Evolutionary conservation across 2,888 invertebrate species (phyloP).

Genomic region (Cephus rjabovi): DNA sequence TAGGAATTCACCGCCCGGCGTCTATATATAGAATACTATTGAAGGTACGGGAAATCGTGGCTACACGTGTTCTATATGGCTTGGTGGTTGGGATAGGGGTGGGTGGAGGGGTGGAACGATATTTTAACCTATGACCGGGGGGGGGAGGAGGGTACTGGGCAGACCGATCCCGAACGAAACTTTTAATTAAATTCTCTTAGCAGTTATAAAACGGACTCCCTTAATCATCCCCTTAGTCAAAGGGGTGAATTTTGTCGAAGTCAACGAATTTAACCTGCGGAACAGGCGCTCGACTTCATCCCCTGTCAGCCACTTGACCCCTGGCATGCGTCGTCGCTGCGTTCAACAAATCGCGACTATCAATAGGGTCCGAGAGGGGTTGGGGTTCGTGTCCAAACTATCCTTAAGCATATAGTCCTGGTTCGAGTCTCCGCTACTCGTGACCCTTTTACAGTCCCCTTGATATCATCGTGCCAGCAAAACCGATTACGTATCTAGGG

Average conservation of each 20-base stretch:
- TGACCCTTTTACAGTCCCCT: not conserved
- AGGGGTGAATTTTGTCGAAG: not conserved
- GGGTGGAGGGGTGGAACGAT: not conserved
- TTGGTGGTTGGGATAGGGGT: no score
- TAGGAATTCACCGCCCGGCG: not conserved
- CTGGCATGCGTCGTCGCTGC: not conserved
- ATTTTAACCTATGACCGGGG: not conserved
- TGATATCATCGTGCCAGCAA: not conserved
- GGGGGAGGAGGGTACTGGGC: no score
- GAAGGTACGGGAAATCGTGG: not conserved
- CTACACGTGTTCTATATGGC: not conserved
- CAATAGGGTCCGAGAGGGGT: not conserved
- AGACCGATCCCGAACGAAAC: constrained; percentile 16
- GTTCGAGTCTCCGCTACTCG: not conserved
- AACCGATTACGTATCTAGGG: not conserved
- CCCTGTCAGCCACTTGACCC: not conserved
- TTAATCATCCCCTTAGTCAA: constrained; percentile 25
- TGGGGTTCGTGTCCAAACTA: not conserved
- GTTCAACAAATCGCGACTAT: not conserved
- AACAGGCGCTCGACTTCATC: not conserved
- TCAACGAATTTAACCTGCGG: not conserved
- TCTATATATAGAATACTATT: not conserved
- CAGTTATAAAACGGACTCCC: constrained; percentile 22
- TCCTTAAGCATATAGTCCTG: not conserved
- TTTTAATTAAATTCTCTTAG: constrained; percentile 35